Evolutionary conservation across 2,888 invertebrate genomes (phyloP).

Genomic region (Apantesis nais): DNA sequence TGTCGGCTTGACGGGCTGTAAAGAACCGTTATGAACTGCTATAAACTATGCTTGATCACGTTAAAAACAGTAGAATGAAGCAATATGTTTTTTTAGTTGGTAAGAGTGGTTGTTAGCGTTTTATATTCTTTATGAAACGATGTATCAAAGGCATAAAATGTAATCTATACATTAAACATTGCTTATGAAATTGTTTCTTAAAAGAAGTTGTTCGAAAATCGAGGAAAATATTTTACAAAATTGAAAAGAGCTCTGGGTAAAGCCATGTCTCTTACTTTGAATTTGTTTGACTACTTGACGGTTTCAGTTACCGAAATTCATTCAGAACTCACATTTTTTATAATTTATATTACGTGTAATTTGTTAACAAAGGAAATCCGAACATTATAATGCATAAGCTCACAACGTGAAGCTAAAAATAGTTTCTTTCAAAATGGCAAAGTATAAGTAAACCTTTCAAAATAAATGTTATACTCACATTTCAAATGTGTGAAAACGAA

Average conservation of each 20-base stretch:
- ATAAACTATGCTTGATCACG: constrained; percentile 43
- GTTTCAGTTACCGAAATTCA: too few species aligned
- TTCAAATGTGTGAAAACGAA: constrained; percentile 22
- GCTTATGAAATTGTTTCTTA: background rate
- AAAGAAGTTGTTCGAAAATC: background rate
- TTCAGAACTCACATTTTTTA: constrained; percentile 8
- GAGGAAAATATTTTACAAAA: background rate
- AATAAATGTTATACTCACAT: constrained; percentile 36
- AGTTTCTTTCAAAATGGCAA: constrained; percentile 28
- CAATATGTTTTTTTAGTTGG: constrained; percentile 31
- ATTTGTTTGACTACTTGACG: too few species aligned
- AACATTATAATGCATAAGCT: background rate
- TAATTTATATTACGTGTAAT: too few species aligned
- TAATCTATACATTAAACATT: background rate
- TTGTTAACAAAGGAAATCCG: background rate
- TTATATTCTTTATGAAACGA: constrained; percentile 18
- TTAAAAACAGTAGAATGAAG: constrained; percentile 44
- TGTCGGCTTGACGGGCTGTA: constrained; percentile 18
- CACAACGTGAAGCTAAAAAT: constrained; percentile 14
- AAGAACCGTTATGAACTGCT: constrained; percentile 40
- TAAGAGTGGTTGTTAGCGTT: constrained; percentile 7
- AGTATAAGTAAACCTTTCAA: constrained; percentile 24
- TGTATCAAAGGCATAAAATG: background rate
- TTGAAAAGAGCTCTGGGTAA: too few species aligned
- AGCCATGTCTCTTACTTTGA: too few species aligned